These are phyloP conservation scores for Anagyrus pseudococci DNA, from an alignment of 2,888 invertebrate species.

Conservation along the genomic window DNA sequence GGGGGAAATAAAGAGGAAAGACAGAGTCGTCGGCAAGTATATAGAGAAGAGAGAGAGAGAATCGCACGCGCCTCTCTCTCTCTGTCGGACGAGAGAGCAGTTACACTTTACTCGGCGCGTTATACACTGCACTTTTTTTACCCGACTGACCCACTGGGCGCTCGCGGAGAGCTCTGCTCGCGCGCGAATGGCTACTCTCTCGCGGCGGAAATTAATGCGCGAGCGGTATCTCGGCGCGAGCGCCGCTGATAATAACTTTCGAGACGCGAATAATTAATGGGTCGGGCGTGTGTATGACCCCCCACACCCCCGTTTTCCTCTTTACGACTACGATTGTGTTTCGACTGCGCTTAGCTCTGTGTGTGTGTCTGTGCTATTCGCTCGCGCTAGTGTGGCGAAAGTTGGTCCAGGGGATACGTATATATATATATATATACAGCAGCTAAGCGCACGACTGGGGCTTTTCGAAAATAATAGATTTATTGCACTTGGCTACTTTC, in stretches of 20 bases:
- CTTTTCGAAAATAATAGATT: slow-evolving; percentile 11
- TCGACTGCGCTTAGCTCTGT: neutral
- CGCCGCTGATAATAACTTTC: slow-evolving; percentile 29
- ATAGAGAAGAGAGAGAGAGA: too few species aligned
- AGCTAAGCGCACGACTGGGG: too few species aligned
- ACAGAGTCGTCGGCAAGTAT: too few species aligned
- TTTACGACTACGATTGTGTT: neutral
- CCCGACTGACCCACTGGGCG: slow-evolving; percentile 35
- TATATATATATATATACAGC: too few species aligned
- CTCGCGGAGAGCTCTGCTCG: neutral
- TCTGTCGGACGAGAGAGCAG: neutral
- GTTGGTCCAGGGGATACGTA: too few species aligned
- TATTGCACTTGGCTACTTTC: slow-evolving; percentile 12
- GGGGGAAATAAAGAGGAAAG: too few species aligned
- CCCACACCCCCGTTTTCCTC: too few species aligned
- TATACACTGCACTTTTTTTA: slow-evolving; percentile 18
- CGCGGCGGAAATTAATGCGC: slow-evolving; percentile 11
- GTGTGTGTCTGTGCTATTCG: too few species aligned
- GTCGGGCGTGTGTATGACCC: neutral
- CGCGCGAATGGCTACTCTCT: neutral
- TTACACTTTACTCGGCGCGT: neutral
- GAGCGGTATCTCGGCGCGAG: neutral
- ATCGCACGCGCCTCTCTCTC: too few species aligned
- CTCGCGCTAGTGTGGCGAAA: too few species aligned
- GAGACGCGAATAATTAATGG: slow-evolving; percentile 22